phyloP scores from a whole-genome alignment of 2,888 invertebrate species.

The Cheilosia grossa region DNA sequence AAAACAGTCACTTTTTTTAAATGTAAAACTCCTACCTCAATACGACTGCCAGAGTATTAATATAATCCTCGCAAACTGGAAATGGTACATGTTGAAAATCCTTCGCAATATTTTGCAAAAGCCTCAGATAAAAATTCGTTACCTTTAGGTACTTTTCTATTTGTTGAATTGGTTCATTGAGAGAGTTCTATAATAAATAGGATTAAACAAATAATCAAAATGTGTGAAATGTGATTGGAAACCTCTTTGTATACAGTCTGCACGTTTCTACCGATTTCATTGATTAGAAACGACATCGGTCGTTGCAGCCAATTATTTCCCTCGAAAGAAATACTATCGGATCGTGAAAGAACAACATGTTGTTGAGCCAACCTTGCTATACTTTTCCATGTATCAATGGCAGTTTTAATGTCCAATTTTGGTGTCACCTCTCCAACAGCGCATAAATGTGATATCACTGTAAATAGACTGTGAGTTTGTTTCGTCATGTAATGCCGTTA shows the following conservation, averaged over 20 bases:
- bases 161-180: constrained; percentile 67
- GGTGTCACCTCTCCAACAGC: constrained; percentile 70
- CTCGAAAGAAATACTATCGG: constrained; percentile 8
- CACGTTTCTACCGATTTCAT: constrained; percentile 74
- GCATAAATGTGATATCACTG: constrained; percentile 76
- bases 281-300: constrained; percentile 71
- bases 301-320: constrained; percentile 73
- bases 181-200: constrained; percentile 48
- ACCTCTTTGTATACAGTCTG: constrained; percentile 64
- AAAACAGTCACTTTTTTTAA: background rate
- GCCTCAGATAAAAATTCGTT: constrained; percentile 76
- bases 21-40: constrained; percentile 29
- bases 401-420: constrained; percentile 62
- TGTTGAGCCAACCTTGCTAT: constrained; percentile 75
- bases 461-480: background rate
- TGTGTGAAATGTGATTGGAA: background rate
- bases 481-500: background rate
- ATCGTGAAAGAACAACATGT: constrained; percentile 28
- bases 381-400: constrained; percentile 77
- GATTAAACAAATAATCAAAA: background rate
- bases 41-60: constrained; percentile 35
- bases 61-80: constrained; percentile 64
- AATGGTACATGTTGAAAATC: constrained; percentile 78
- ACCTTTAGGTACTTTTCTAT: constrained; percentile 77
- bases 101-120: constrained; percentile 75